phyloP scores from a whole-genome alignment of 1,140 invertebrate species.

The Bombus ignitus region DNA sequence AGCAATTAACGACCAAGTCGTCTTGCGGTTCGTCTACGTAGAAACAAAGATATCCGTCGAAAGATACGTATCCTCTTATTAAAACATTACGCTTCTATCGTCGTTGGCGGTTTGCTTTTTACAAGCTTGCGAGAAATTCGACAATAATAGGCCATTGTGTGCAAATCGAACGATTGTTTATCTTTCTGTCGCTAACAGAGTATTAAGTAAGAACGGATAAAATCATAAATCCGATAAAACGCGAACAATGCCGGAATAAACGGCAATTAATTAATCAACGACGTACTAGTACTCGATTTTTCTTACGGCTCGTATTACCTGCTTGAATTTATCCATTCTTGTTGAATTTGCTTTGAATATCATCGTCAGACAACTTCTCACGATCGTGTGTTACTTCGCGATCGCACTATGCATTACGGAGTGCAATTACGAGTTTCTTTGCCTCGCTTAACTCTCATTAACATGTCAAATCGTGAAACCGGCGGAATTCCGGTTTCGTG shows the following conservation, averaged over 20 bases:
- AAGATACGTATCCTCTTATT: neutral
- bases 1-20: conserved; percentile 40
- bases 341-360: conserved; percentile 47
- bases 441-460: conserved; percentile 36
- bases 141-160: conserved; percentile 22
- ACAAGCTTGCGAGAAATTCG: neutral
- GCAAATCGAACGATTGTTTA: conserved; percentile 3
- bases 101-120: neutral
- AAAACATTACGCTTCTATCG: neutral
- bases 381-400: conserved; percentile 18
- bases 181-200: conserved; percentile 5
- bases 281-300: neutral
- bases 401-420: too few relatives aligned
- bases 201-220: conserved; percentile 25
- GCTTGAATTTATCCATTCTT: neutral
- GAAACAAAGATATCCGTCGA: neutral
- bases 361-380: conserved; percentile 37
- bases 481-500: conserved; percentile 24
- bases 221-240: neutral
- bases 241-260: conserved; percentile 32
- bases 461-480: conserved; percentile 13
- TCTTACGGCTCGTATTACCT: conserved; percentile 25
- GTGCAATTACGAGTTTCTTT: too few relatives aligned
- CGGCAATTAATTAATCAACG: conserved; percentile 25
- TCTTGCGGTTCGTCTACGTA: neutral